These are phyloP conservation scores for Lagopus muta DNA, from an alignment of 2,113 vertebrate genomes.

Conservation along the genomic window DNA sequence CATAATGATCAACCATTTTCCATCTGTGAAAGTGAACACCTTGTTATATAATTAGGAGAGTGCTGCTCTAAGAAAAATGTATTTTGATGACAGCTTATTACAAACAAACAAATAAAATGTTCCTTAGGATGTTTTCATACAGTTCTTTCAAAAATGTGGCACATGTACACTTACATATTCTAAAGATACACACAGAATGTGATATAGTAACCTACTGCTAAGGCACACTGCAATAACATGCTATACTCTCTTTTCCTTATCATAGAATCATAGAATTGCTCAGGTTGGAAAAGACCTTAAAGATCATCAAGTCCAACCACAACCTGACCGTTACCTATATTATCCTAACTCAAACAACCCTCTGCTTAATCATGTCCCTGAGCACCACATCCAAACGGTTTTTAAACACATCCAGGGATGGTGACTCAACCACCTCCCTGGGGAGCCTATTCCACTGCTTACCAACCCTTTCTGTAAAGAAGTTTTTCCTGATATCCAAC, in stretches of 20 bases:
- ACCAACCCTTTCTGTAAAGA: no score
- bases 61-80: not conserved
- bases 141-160: not conserved
- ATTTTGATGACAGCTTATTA: conserved; percentile 13
- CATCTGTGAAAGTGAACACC: conserved; percentile 82
- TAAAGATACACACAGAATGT: not conserved
- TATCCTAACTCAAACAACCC: no score
- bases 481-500: no score
- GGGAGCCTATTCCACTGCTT: no score
- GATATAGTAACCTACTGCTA: not conserved
- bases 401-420: no score
- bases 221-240: not conserved
- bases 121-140: not conserved
- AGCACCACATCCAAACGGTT: no score
- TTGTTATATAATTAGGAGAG: not conserved
- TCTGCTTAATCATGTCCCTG: no score
- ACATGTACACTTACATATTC: fast-evolving
- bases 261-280: no score
- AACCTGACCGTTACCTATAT: no score
- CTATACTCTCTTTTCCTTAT: not conserved
- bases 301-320: no score
- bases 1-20: conserved; percentile 96
- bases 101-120: not conserved
- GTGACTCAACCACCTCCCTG: no score
- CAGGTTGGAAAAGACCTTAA: no score